Evolutionary conservation across 30 jellyfish, hydroid and myxozoan species (phyloP).

Genomic region (Phacellophora camtschatica): DNA sequence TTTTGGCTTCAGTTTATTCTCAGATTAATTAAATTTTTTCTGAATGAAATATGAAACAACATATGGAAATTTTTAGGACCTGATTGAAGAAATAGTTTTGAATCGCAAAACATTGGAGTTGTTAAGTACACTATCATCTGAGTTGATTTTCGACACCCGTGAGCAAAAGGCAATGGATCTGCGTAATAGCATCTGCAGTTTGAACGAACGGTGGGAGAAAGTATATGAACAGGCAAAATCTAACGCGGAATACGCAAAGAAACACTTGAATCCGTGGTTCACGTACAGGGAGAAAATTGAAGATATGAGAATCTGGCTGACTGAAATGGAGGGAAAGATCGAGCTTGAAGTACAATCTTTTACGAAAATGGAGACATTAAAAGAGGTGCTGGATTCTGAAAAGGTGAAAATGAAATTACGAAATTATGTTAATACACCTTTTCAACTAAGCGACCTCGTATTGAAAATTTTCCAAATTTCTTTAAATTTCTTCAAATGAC

Average conservation of each 20-base stretch:
- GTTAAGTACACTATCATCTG: slow-evolving; percentile 26
- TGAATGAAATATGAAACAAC: too few relatives aligned
- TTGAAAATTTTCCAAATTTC: too few relatives aligned
- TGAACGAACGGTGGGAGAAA: slow-evolving; percentile 82
- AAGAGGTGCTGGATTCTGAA: slow-evolving; percentile 5
- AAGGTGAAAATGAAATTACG: slow-evolving; percentile 7
- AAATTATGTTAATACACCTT: not conserved
- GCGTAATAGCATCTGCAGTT: slow-evolving; percentile 42
- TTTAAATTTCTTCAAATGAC: too few relatives aligned
- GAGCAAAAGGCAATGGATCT: slow-evolving; percentile 73
- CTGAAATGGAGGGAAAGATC: slow-evolving; percentile 14
- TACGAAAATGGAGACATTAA: slow-evolving; percentile 18
- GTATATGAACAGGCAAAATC: slow-evolving; percentile 68
- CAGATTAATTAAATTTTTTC: too few relatives aligned
- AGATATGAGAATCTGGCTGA: slow-evolving; percentile 41
- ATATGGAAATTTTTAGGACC: not conserved
- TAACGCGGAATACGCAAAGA: slow-evolving; percentile 57
- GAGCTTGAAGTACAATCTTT: not conserved
- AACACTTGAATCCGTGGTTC: slow-evolving; percentile 68
- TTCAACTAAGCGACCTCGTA: too few relatives aligned
- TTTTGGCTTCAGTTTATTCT: too few relatives aligned
- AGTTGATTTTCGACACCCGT: slow-evolving; percentile 21
- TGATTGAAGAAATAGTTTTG: slow-evolving; percentile 54
- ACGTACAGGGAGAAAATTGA: slow-evolving; percentile 59
- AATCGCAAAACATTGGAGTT: slow-evolving; percentile 48